These are phyloP conservation scores for Vesta saturnalis DNA, from an alignment of 2,888 invertebrate genomes.

Conservation along the genomic window DNA sequence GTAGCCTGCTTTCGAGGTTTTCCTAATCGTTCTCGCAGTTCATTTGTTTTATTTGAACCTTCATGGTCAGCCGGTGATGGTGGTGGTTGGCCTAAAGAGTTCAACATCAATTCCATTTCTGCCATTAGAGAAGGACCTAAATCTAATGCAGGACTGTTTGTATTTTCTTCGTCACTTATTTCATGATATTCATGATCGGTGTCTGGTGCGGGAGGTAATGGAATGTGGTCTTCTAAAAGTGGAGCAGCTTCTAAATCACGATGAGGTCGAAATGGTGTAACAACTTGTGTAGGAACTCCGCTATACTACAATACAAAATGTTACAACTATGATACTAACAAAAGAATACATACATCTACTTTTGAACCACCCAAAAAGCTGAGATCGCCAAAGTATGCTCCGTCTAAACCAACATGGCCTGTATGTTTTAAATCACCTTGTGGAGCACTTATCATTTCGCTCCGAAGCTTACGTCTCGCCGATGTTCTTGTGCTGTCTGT, in stretches of 20 bases:
- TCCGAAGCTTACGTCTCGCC: constrained; percentile 72
- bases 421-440: constrained; percentile 98
- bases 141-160: constrained; percentile 69
- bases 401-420: constrained; percentile 94
- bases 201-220: constrained; percentile 60
- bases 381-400: constrained; percentile 96
- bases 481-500: constrained; percentile 72
- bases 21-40: constrained; percentile 68
- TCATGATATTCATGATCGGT: constrained; percentile 82
- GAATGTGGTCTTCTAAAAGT: constrained; percentile 62
- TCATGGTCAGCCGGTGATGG: constrained; percentile 57
- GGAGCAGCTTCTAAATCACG: constrained; percentile 81
- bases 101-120: constrained; percentile 90
- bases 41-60: constrained; percentile 75
- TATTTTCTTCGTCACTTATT: constrained; percentile 81
- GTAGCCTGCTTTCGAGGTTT: constrained; percentile 63
- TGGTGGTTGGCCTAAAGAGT: constrained; percentile 63
- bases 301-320: constrained; percentile 66
- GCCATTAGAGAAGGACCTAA: constrained; percentile 91
- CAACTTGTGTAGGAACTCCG: constrained; percentile 87
- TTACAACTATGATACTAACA: constrained; percentile 3
- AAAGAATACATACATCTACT: constrained; percentile 52
- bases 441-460: constrained; percentile 96
- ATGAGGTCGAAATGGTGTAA: constrained; percentile 88
- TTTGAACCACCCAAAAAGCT: constrained; percentile 73